phyloP scores from a whole-genome alignment of 2,113 vertebrate species.

The Atherinomorus stipes region DNA sequence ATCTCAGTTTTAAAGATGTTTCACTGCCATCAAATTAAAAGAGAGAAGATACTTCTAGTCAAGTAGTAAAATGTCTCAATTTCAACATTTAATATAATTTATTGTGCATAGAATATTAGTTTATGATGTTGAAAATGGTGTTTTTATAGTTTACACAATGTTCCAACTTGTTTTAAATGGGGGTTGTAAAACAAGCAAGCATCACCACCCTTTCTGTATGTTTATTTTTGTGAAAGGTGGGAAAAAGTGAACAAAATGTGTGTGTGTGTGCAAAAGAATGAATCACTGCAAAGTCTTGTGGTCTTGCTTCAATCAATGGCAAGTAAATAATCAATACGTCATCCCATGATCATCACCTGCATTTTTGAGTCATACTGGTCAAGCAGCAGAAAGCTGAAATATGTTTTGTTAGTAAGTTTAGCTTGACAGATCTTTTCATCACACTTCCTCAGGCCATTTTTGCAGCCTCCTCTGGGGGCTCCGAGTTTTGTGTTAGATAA shows the following conservation, averaged over 20 bases:
- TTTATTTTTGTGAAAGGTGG: conserved; percentile 6
- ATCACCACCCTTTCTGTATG: not conserved
- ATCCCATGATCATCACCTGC: conserved; percentile 25
- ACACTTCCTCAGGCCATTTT: not conserved
- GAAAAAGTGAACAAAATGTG: conserved; percentile 10
- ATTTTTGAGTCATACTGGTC: conserved; percentile 39
- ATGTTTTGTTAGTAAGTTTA: conserved; percentile 32
- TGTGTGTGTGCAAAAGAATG: conserved; percentile 6
- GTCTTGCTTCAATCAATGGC: conserved; percentile 16
- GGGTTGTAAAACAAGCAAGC: not conserved
- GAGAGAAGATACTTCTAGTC: too few species aligned
- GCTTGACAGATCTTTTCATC: not conserved
- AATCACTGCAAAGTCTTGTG: conserved; percentile 41
- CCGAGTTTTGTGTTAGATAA: conserved; percentile 3
- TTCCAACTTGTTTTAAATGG: not conserved
- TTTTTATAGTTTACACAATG: too few species aligned
- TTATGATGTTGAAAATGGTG: too few species aligned
- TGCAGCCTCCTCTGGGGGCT: not conserved
- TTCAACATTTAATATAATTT: too few species aligned
- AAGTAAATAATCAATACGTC: conserved; percentile 40
- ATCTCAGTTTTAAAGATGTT: too few species aligned
- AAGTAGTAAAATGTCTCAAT: too few species aligned
- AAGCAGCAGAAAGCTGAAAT: conserved; percentile 24
- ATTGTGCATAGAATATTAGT: too few species aligned
- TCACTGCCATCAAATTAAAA: too few species aligned